phyloP scores from a whole-genome alignment of 2,113 vertebrate genomes.

The Morone saxatilis region DNA sequence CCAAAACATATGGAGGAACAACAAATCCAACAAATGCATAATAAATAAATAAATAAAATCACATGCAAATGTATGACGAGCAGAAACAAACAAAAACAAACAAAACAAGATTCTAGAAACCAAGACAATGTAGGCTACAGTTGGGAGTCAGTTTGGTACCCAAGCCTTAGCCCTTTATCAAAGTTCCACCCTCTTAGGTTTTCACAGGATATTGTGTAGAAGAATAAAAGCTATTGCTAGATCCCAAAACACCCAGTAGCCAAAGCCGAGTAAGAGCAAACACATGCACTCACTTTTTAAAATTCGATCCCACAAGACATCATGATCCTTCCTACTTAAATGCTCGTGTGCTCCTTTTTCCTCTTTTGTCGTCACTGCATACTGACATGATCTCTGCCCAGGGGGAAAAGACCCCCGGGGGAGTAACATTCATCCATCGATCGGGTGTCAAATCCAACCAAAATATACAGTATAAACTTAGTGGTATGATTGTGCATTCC shows the following conservation, averaged over 20 bases:
- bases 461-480: neutral
- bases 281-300: conserved; percentile 54
- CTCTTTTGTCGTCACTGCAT: neutral
- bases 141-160: conserved; percentile 36
- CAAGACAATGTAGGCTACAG: conserved; percentile 17
- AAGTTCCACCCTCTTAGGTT: conserved; percentile 35
- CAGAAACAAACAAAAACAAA: conserved; percentile 41
- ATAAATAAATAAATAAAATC: conserved; percentile 47
- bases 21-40: conserved; percentile 46
- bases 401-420: conserved; percentile 17
- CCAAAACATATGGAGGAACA: conserved; percentile 39
- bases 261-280: conserved; percentile 45
- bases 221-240: conserved; percentile 64
- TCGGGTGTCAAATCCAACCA: conserved; percentile 33
- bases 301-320: neutral
- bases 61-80: conserved; percentile 57
- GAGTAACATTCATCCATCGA: conserved; percentile 52
- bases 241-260: conserved; percentile 35
- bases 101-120: conserved; percentile 38
- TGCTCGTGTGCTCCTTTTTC: conserved; percentile 29
- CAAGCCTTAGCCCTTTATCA: conserved; percentile 65
- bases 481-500: conserved; percentile 61
- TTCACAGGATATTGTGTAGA: conserved; percentile 24
- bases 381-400: neutral
- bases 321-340: neutral